phyloP scores from a whole-genome alignment of 2,888 invertebrate species.

The Epicampocera succincta region DNA sequence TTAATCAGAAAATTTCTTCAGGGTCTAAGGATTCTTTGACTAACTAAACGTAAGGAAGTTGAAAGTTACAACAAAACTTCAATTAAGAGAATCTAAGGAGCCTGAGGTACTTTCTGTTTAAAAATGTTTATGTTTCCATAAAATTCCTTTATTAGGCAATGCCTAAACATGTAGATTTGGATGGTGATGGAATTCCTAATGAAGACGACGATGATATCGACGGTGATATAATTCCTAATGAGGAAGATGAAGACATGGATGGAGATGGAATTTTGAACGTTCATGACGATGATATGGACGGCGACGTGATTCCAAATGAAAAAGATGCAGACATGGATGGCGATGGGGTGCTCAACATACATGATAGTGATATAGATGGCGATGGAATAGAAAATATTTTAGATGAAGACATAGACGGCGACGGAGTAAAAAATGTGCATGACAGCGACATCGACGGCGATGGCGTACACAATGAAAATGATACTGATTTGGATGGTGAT shows the following conservation, averaged over 20 bases:
- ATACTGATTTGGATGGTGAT: constrained; percentile 75
- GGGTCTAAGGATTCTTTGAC: constrained; percentile 40
- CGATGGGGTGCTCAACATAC: constrained; percentile 82
- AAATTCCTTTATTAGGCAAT: constrained; percentile 73
- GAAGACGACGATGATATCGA: constrained; percentile 76
- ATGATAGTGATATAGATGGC: constrained; percentile 77
- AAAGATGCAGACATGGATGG: constrained; percentile 74
- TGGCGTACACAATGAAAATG: constrained; percentile 74
- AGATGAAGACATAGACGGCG: constrained; percentile 72
- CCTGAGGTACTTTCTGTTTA: constrained; percentile 57
- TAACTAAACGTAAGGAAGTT: background rate
- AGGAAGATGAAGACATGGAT: constrained; percentile 75
- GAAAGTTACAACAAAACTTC: background rate
- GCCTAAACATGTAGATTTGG: constrained; percentile 74
- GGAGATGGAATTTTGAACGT: constrained; percentile 77
- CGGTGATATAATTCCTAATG: constrained; percentile 74
- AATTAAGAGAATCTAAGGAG: constrained; percentile 44
- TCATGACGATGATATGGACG: constrained; percentile 80
- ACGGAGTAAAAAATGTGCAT: constrained; percentile 74
- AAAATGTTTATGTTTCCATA: constrained; percentile 63
- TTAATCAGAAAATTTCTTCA: constrained; percentile 71
- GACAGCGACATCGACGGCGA: constrained; percentile 76
- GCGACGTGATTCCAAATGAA: constrained; percentile 75
- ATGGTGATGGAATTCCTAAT: constrained; percentile 74
- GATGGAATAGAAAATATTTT: constrained; percentile 80